phyloP scores from a whole-genome alignment of 2,113 vertebrate species.

The Syrrhaptes paradoxus region DNA sequence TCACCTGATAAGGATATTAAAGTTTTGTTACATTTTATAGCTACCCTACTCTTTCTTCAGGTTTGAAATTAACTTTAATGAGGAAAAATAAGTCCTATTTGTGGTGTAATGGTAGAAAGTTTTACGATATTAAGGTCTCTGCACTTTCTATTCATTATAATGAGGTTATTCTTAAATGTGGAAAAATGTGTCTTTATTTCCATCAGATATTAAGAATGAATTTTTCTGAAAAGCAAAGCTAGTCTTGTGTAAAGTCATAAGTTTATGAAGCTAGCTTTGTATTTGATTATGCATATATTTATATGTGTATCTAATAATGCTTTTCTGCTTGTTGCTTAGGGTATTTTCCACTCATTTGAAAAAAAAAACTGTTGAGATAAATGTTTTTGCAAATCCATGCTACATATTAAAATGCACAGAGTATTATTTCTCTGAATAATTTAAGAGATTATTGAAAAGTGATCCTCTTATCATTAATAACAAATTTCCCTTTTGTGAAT shows the following conservation, averaged over 20 bases:
- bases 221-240: constrained; percentile 23
- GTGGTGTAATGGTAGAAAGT: not conserved
- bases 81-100: constrained; percentile 13
- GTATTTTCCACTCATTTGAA: not conserved
- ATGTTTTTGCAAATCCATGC: not conserved
- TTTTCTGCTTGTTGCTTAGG: not conserved
- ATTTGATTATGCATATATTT: not conserved
- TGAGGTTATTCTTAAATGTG: not conserved
- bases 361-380: not conserved
- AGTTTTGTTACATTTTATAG: not conserved
- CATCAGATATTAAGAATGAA: not conserved
- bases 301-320: not conserved
- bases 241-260: not conserved
- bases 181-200: not conserved
- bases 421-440: constrained; percentile 41
- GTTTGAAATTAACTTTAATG: not conserved
- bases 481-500: constrained; percentile 4
- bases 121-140: not conserved
- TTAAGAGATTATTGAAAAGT: constrained; percentile 28
- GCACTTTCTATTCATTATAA: not conserved
- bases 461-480: constrained; percentile 26
- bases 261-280: not conserved
- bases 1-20: not conserved
- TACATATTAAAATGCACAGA: not conserved
- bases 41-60: not conserved